Conservation (phyloP, 1,140 invertebrate species). For the Caenorhabditis briggsae region DNA sequence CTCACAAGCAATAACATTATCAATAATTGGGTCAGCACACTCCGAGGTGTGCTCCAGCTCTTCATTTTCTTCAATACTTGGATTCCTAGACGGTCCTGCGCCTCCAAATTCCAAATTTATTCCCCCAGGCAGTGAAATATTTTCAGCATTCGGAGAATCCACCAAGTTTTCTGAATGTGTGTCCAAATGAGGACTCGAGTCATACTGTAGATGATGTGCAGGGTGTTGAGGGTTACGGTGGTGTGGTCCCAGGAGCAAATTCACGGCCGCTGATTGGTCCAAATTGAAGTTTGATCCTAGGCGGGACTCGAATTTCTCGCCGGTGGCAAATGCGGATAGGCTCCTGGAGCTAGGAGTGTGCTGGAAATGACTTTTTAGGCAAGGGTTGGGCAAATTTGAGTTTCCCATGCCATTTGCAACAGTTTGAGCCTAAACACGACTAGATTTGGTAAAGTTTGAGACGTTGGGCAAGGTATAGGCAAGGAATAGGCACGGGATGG, state of each 20-base stretch:
- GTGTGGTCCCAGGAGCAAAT: background rate
- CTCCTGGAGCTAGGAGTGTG: background rate
- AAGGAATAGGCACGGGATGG: background rate
- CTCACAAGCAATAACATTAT: conserved; percentile 35
- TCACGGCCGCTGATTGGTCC: conserved; percentile 20
- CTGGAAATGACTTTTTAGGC: background rate
- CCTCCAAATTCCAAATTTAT: too few species aligned
- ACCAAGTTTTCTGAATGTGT: too few species aligned
- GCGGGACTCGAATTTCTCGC: conserved; percentile 31
- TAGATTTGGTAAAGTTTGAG: too few species aligned
- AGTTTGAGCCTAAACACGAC: too few species aligned
- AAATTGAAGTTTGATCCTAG: conserved; percentile 53
- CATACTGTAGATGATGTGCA: background rate
- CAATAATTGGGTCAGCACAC: conserved; percentile 2
- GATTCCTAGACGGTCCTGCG: background rate
- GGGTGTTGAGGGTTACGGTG: background rate
- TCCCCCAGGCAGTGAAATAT: too few species aligned
- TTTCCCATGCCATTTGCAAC: background rate
- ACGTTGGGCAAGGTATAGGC: too few species aligned
- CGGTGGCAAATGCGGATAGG: background rate
- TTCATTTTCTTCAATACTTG: conserved; percentile 3
- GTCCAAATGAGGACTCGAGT: conserved; percentile 1
- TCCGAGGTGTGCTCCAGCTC: conserved; percentile 20
- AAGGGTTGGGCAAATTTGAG: background rate
- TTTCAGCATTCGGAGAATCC: too few species aligned